Percentiles rank a stretch among this genome's conserved stretches.
phyloP scores from a whole-genome alignment of 2,888 invertebrate species.

The Drosophila histrio region DNA sequence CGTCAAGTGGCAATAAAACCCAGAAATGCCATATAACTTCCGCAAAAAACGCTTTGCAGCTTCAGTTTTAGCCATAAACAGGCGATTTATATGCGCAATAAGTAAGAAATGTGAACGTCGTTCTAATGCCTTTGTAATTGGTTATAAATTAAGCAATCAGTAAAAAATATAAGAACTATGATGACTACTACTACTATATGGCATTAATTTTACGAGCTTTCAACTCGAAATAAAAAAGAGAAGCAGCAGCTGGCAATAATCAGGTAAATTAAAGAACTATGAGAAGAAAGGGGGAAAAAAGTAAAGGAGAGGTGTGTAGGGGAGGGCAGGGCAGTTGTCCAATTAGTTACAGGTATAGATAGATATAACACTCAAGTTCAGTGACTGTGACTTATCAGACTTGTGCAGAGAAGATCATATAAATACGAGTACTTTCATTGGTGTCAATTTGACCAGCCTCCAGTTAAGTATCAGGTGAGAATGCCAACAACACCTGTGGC shows the following conservation, averaged over 20 bases:
- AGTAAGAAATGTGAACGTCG: conserved; percentile 44
- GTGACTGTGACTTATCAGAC: conserved; percentile 52
- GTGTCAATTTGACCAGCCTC: conserved; percentile 64
- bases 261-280: too few relatives aligned
- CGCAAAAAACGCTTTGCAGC: conserved; percentile 56
- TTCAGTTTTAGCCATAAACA: conserved; percentile 56
- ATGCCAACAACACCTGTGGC: conserved; percentile 25
- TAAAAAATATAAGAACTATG: conserved; percentile 10
- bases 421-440: conserved; percentile 47
- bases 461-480: conserved; percentile 22
- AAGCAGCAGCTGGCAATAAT: not conserved
- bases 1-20: conserved; percentile 57
- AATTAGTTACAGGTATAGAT: conserved; percentile 37
- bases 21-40: conserved; percentile 62
- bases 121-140: conserved; percentile 77
- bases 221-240: not conserved
- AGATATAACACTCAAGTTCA: conserved; percentile 28
- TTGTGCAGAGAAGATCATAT: conserved; percentile 14
- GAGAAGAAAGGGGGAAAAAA: not conserved
- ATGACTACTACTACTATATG: not conserved
- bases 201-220: conserved; percentile 10
- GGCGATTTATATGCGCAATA: conserved; percentile 74
- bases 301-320: not conserved
- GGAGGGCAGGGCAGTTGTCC: conserved; percentile 6
- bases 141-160: conserved; percentile 76